Conservation (phyloP, 1,140 invertebrate species). For the Trinorchestia longiramus region DNA sequence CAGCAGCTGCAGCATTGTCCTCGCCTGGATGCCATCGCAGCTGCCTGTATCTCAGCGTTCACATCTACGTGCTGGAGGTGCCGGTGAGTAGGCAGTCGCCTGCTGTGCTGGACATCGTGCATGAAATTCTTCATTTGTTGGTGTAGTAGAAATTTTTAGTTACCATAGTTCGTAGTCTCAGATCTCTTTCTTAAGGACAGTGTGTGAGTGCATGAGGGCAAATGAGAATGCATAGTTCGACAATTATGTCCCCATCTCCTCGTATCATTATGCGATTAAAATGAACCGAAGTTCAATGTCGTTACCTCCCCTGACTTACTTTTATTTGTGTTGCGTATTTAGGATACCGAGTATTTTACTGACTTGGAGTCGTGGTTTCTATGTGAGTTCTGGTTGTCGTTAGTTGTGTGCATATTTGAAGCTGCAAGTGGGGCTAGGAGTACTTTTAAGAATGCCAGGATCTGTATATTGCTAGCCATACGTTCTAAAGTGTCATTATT, state of each 20-base stretch:
- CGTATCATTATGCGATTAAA: neutral
- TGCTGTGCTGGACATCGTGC: neutral
- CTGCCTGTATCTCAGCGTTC: slow-evolving; percentile 36
- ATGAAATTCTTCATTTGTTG: neutral
- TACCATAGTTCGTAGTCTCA: neutral
- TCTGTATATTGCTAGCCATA: neutral
- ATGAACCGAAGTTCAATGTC: neutral
- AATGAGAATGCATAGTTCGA: neutral
- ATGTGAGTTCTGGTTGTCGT: neutral
- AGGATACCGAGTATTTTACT: neutral
- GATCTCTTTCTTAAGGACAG: too few species aligned
- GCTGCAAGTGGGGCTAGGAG: neutral
- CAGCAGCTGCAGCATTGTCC: slow-evolving; percentile 40
- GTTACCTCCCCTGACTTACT: neutral
- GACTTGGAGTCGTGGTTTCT: neutral
- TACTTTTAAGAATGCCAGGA: neutral
- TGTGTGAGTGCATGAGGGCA: neutral
- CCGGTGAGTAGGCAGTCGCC: neutral
- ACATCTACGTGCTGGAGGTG: slow-evolving; percentile 34
- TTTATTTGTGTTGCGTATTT: neutral
- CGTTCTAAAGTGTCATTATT: neutral
- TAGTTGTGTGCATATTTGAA: neutral
- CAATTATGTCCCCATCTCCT: too few species aligned
- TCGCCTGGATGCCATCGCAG: neutral
- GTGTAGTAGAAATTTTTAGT: neutral